Base-by-base conservation (phyloP, 2,888 invertebrate genomes). In the Synanthedon andrenaeformis region DNA sequence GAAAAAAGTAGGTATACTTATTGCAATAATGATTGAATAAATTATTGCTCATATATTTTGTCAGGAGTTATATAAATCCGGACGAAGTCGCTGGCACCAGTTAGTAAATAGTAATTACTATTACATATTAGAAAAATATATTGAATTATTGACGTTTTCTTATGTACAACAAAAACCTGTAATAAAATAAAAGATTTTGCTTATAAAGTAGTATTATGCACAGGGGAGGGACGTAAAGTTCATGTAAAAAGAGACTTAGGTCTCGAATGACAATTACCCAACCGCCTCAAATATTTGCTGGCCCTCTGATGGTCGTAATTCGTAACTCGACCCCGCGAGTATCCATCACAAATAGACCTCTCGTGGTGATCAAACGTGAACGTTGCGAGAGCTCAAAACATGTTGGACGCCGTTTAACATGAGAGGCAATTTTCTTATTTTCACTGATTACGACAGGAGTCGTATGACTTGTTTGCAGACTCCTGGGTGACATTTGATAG, bases 221-320 rank as follows among this genome's bases (percentile, higher is more conserved):
- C 45, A 13, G 14, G 45, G 45, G 45, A 45, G n/a, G 14, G 13
- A 13, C 35, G 45, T 45, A 45, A 45, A 13, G n/a, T 12, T 10
- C 14, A 12, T 54, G 52, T 51, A 51, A 55, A 48, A 17, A 23
- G 50, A 52, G 49, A 53, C 42, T 23, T 48, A 67, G 35, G 59
- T 79, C 75, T 85, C 85, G 63, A 70, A 67, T 86, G 83, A 72
- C 86, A 85, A 86, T 85, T 85, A 84, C 78, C 60, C 65, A 69
- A 76, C 73, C 70, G 79, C 73, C 70, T 80, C 82, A 83, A 86
- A 85, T 81, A 82, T 83, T 83, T 82, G 83, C 79, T 72, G 75
- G 79, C 78, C 82, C 82, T 79, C 76, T 73, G 76, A 67, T 67
- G 80, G 67, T 72, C 80, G 83, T 83, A 76, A 83, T 74, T 71